Conservation (phyloP, 1,140 invertebrate species). For the Tetramorium alpestre region DNA sequence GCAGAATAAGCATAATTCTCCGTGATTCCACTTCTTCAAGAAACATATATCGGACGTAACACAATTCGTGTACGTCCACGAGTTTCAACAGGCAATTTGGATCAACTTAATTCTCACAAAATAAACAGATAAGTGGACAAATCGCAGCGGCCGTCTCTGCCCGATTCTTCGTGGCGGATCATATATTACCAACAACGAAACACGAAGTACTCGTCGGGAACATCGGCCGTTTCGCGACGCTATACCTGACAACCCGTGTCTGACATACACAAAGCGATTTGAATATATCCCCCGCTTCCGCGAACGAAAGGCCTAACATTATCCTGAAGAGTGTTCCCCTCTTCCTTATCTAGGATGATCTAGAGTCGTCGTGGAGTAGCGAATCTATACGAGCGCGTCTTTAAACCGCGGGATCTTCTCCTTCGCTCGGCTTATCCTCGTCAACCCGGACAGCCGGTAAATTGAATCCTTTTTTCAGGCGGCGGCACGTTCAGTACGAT, state of each 20-base stretch:
- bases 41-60: not conserved
- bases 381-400: slow-evolving; percentile 56
- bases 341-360: slow-evolving; percentile 69
- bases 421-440: slow-evolving; percentile 61
- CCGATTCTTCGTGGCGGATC: slow-evolving; percentile 4
- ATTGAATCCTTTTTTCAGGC: slow-evolving; percentile 65
- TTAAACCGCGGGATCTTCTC: slow-evolving; percentile 29
- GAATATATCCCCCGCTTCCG: slow-evolving; percentile 29
- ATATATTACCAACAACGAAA: slow-evolving; percentile 41
- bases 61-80: not conserved
- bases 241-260: slow-evolving; percentile 15
- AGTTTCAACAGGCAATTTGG: not conserved
- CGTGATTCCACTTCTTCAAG: not conserved
- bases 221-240: slow-evolving; percentile 7
- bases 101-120: not conserved
- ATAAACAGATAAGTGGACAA: slow-evolving; percentile 27
- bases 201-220: slow-evolving; percentile 30
- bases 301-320: slow-evolving; percentile 52
- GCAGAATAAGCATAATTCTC: not conserved
- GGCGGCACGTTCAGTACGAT: slow-evolving; percentile 38
- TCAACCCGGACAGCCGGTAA: slow-evolving; percentile 69
- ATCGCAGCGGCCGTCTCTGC: not conserved
- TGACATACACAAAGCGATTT: slow-evolving; percentile 26
- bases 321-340: slow-evolving; percentile 46
- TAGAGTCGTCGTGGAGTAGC: slow-evolving; percentile 9